Conservation (phyloP, 2,113 vertebrate species). For the Emydocephalus ijimae region DNA sequence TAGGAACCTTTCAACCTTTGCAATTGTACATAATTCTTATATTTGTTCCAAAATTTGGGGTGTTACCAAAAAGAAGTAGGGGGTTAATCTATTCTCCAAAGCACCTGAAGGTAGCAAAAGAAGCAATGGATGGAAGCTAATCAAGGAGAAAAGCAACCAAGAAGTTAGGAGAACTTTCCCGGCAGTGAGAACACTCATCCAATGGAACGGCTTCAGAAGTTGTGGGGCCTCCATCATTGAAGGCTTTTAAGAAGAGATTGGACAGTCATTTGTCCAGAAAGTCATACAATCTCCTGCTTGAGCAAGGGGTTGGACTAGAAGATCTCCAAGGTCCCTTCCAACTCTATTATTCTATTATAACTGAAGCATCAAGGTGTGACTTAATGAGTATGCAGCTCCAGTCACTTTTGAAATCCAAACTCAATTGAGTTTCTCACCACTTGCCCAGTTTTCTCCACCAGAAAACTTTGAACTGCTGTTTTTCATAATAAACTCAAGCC, state of each 20-base stretch:
- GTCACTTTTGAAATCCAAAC: not conserved
- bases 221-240: not conserved
- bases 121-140: not conserved
- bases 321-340: not conserved
- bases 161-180: not conserved
- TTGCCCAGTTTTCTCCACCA: not conserved
- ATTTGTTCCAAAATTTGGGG: not conserved
- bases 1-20: not conserved
- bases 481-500: not conserved
- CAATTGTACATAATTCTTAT: not conserved
- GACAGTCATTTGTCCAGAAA: not conserved
- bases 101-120: not conserved
- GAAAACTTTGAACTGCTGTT: not conserved
- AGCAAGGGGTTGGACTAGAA: not conserved
- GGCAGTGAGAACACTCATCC: not conserved
- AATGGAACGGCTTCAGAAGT: not conserved
- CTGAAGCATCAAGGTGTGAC: not conserved
- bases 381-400: not conserved
- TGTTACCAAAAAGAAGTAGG: not conserved
- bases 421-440: not conserved
- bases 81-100: not conserved
- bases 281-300: not conserved
- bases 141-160: not conserved
- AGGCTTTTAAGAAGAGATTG: not conserved
- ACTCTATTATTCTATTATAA: not conserved